Evolutionary conservation across 2,888 invertebrate genomes (phyloP).

Genomic region (Tuta absoluta): DNA sequence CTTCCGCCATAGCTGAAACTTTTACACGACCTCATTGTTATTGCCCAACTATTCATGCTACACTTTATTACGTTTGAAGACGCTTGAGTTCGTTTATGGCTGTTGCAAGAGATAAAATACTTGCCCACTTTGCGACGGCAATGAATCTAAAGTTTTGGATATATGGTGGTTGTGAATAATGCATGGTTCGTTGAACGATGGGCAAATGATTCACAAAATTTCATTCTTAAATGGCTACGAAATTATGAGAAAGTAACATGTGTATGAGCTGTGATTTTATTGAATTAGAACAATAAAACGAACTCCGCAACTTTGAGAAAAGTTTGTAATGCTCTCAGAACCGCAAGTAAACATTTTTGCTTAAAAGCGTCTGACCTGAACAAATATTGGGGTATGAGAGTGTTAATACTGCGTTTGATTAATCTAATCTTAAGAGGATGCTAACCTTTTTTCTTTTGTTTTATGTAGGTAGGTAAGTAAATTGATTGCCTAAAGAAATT

Average conservation of each 20-base stretch:
- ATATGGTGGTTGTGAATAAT: conserved; percentile 1
- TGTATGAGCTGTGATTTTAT: not conserved
- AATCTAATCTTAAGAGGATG: not conserved
- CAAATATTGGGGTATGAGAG: not conserved
- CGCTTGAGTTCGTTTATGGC: conserved; percentile 17
- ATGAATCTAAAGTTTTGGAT: conserved; percentile 5
- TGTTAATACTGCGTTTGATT: not conserved
- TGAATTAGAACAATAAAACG: not conserved
- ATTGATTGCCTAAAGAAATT: too few species aligned
- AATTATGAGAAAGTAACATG: not conserved
- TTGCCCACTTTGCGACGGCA: conserved; percentile 1
- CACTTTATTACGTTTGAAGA: conserved; percentile 13
- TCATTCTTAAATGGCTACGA: not conserved
- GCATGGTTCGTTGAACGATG: conserved; percentile 1
- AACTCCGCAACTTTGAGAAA: not conserved
- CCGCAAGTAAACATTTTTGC: conserved; percentile 8
- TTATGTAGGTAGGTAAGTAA: too few species aligned
- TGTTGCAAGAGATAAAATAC: conserved; percentile 10
- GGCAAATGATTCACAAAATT: not conserved
- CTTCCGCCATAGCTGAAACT: conserved; percentile 9
- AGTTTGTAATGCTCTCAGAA: conserved; percentile 5
- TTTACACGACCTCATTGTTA: conserved; percentile 12
- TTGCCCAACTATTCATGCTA: conserved; percentile 19
- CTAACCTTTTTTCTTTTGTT: not conserved
- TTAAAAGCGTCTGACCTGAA: conserved; percentile 9